Base-by-base conservation (phyloP, 2,888 invertebrate genomes). In the Leptinotarsa juncta region DNA sequence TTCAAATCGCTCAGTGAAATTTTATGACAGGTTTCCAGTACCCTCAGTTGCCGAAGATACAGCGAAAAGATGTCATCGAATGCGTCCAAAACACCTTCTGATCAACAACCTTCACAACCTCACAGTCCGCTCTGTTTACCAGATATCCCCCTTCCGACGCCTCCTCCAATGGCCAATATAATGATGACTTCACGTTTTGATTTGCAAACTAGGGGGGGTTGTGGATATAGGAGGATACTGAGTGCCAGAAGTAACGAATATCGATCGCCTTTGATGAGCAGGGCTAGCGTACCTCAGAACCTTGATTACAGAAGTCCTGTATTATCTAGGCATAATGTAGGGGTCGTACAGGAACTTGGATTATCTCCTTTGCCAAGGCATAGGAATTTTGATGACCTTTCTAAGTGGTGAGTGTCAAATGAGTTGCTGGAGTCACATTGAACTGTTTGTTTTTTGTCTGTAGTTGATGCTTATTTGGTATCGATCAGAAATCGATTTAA, bases 91-190 rank as follows among this genome's bases (percentile, higher is more conserved):
- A 79, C 78, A 51, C 72, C 77, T 48, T 74, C 77, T 60, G 53
- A 60, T 68, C 57, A 75, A 74, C 67, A 77, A 73, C 74, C 82
- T 77, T 72, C 67, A 0, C 15, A 51, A 18, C 55, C 66, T 4
- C 77, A 73, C 4, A 79, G 79, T 62, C 84, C 85, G 65, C 80
- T 84, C 20, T 84, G 83, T 71, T 77, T 85, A 74, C 83, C 86
- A 0, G 88, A 88, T 79, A 74, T 88, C 67, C 88, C 88, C 7
- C 82, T 87, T 15, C 87, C 88, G 15, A 86, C 88, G 18, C 88
- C 88, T 26, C 88, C 88, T 49, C 88, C 88, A 20, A 88, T 88
- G 88, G 86, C 86, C 50, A 87, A 88, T 75, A 85, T 88, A 68
- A 85, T 86, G 82, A 82, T 85, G 83, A 86, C 86, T 16, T 87